Conservation (phyloP, 64 coral and sea anemone species). For the Hydrozoanthus tunicans region DNA sequence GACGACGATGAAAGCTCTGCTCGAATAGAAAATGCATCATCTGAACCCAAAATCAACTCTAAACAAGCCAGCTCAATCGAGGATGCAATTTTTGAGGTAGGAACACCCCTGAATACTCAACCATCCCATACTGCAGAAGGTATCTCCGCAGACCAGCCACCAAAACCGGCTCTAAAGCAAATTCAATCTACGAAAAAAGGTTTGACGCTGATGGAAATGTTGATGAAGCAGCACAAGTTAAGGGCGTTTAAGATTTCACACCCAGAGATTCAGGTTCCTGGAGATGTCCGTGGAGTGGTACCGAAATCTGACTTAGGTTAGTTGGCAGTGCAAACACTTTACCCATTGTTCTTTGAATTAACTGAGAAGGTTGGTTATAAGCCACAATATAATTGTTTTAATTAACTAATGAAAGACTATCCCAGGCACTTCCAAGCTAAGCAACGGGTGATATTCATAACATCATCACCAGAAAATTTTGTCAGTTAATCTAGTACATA, state of each 20-base stretch:
- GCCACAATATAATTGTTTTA: no score
- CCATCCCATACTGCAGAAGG: constrained; percentile 43
- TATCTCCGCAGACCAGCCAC: neutral
- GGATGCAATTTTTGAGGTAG: constrained; percentile 69
- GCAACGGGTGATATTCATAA: no score
- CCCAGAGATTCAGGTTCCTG: constrained; percentile 42
- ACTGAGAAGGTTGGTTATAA: no score
- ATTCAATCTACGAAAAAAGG: neutral
- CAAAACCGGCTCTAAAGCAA: neutral
- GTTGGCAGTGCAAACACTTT: neutral
- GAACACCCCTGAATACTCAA: constrained; percentile 27
- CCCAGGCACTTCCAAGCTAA: no score
- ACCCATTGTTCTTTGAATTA: no score
- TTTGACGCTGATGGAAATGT: constrained; percentile 58
- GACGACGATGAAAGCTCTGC: constrained; percentile 8
- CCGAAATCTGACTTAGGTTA: constrained; percentile 71
- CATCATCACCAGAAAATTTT: no score
- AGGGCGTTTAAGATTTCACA: constrained; percentile 65
- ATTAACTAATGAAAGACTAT: no score
- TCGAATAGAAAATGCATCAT: neutral
- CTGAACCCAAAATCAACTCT: neutral
- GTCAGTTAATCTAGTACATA: no score
- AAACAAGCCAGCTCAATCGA: constrained; percentile 39
- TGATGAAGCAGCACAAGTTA: constrained; percentile 55
- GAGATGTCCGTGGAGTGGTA: constrained; percentile 6